Conservation (phyloP, 1,140 invertebrate species). For the Helicorthomorpha holstii region DNA sequence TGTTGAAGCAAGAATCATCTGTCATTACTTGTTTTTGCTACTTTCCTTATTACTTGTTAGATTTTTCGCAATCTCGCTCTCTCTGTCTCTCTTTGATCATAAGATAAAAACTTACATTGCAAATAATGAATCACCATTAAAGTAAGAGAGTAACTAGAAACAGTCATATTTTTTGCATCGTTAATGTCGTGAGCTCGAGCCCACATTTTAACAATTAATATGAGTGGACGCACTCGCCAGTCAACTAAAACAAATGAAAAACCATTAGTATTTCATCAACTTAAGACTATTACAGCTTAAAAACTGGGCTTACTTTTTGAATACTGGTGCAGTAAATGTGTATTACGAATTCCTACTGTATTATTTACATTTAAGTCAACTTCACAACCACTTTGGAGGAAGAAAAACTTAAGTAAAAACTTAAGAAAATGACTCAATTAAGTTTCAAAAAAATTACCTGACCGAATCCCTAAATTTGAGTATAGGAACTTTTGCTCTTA, state of each 20-base stretch:
- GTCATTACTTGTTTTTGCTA: too few species aligned
- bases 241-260: constrained; percentile 47
- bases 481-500: constrained; percentile 87
- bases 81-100: constrained; percentile 84
- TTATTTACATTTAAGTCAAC: constrained; percentile 97
- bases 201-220: constrained; percentile 85
- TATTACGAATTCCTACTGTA: constrained; percentile 83
- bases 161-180: constrained; percentile 83
- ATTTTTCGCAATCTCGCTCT: too few species aligned
- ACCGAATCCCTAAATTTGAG: constrained; percentile 34
- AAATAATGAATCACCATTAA: constrained; percentile 95
- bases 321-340: constrained; percentile 80
- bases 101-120: constrained; percentile 48
- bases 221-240: constrained; percentile 80
- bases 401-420: not conserved
- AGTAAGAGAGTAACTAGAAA: constrained; percentile 90
- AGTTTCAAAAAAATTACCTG: not conserved
- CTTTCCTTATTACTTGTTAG: too few species aligned
- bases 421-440: not conserved
- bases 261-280: not conserved
- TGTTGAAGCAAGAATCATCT: too few species aligned
- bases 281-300: not conserved
- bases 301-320: constrained; percentile 48
- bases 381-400: constrained; percentile 46
- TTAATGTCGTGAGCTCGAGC: constrained; percentile 86